Base-by-base conservation (phyloP, 2,797 vertebrate genomes). In the Gallinago nigripennis region DNA sequence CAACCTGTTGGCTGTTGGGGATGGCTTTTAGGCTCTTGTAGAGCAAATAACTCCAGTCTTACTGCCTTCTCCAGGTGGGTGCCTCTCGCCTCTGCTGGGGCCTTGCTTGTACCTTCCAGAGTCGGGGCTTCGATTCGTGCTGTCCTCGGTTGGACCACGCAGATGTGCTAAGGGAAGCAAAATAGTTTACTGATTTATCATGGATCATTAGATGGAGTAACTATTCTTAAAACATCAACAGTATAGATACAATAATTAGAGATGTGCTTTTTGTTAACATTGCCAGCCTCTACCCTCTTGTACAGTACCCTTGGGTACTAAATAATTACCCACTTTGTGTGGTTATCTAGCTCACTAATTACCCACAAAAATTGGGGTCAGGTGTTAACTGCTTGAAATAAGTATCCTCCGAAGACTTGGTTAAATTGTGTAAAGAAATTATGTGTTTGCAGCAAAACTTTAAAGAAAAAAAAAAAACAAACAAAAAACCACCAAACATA, bases 301-400 rank as follows among this genome's bases (percentile, higher is more conserved):
- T 97, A 98, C 96, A 35, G 88, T 97, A 97, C 98, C 98, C 98
- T 98, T 97, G 98, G 98, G 98, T 98, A 97, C 97, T 96, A 98
- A 98, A 98, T 98, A 98, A 98, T 98, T 98, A 98, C 98, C 98
- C 98, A 98, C 96, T 98, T 98, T 97, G 98, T 97, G 97, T 98
- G 98, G 97, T 98, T 98, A 98, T 98, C 98, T 97, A 98, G 98
- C 97, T 98, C 98, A 98, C 98, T 98, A 98, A 98, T 98, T 98
- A 98, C 98, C 98, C 98, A 98, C 98, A 98, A 98, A 98, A 98
- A 98, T 98, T 98, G 98, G 98, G 98, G 98, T 98, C 98, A 98
- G 98, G 98, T 98, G 98, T 98, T 98, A 98, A 98, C 98, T 97
- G 98, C 98, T 97, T 94, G 97, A 98, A 98, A 98, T 97, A 98